phyloP scores from a whole-genome alignment of 2,888 invertebrate species.

The Cosmorhoe ocellata region DNA sequence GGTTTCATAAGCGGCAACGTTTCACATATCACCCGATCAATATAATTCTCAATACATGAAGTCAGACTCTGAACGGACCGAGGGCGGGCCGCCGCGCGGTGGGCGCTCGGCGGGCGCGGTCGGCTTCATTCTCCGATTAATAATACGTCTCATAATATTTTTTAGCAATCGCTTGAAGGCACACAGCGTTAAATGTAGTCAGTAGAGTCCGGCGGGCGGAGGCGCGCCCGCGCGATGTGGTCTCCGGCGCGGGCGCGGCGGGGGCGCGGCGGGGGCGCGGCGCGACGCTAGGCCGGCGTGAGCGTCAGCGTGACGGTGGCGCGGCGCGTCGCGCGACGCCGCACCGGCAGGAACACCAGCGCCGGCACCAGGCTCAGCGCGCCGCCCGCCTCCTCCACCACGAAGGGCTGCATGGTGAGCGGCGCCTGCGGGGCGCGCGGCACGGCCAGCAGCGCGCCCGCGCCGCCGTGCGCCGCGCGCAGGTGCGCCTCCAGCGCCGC shows the following conservation, averaged over 20 bases:
- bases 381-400: slow-evolving; percentile 86
- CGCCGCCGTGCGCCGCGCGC: slow-evolving; percentile 75
- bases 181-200: slow-evolving; percentile 88
- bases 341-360: slow-evolving; percentile 96
- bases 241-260: slow-evolving; percentile 59
- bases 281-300: slow-evolving; percentile 89
- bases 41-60: slow-evolving; percentile 82
- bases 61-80: slow-evolving; percentile 68
- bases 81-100: slow-evolving; percentile 68
- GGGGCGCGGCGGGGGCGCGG: slow-evolving; percentile 42
- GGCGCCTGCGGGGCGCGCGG: slow-evolving; percentile 85
- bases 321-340: slow-evolving; percentile 91
- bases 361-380: slow-evolving; percentile 91
- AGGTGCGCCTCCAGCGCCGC: slow-evolving; percentile 76
- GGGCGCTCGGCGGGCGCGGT: slow-evolving; percentile 64
- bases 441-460: slow-evolving; percentile 77
- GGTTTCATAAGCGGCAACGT: slow-evolving; percentile 80
- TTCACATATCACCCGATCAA: slow-evolving; percentile 82
- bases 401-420: slow-evolving; percentile 96
- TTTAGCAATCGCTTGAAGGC: slow-evolving; percentile 91
- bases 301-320: slow-evolving; percentile 96
- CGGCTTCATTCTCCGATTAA: slow-evolving; percentile 70
- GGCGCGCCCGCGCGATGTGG: slow-evolving; percentile 63
- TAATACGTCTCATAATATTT: slow-evolving; percentile 80
- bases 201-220: slow-evolving; percentile 63